Base-by-base conservation (phyloP, 2,888 invertebrate species). In the Hirtodrosophila alboralis region DNA sequence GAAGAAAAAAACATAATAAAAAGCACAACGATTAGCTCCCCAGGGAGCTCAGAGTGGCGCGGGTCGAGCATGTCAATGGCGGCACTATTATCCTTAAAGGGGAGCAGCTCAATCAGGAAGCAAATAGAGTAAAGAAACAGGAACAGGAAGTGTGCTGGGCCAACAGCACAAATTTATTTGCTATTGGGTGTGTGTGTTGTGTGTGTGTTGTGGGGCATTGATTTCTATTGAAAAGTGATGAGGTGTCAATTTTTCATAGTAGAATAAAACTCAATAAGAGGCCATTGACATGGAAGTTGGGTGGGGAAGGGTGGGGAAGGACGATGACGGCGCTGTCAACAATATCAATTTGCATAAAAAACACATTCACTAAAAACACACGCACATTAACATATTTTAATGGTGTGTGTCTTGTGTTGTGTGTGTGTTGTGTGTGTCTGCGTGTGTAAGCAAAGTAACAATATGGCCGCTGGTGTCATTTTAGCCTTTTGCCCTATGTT, bases 401-500 rank as follows among this genome's bases (percentile, higher is more conserved):
- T 71, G 72, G 72, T 65, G 56, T 66, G 49, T 12, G 52, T 27
- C 45, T 44, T 14, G 21, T 10, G 1, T 21, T 21, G 57, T 8
- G 28, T 21, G 36, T 28, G 36, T 30, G 30, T 40, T 21, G 36
- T 33, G 30, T 40, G 52, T 44, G 41, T 40, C 49, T 38, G 40
- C 43, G 18, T 21, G 16, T 10, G 23, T 13, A 45, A 59, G 40
- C 41, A 62, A n/a, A 49, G 69, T 63, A 73, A 83, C 78, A 79
- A 78, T 79, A 78, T 83, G 72, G 76, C 78, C 70, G 80, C 80
- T 83, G 76, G 78, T 78, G 78, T 78, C 84, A 83, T 73, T 78
- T 83, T 75, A 75, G 76, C 73, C 83, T 78, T 65, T 74, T 43
- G 31, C 34, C 62, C 67, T 53, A 47, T 62, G 70, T 64, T 77